Evolutionary conservation across 2,113 vertebrate genomes (phyloP), one percentile per base, ranked within the genome.

Genomic region (Epinephelus cyanopodus): DNA sequence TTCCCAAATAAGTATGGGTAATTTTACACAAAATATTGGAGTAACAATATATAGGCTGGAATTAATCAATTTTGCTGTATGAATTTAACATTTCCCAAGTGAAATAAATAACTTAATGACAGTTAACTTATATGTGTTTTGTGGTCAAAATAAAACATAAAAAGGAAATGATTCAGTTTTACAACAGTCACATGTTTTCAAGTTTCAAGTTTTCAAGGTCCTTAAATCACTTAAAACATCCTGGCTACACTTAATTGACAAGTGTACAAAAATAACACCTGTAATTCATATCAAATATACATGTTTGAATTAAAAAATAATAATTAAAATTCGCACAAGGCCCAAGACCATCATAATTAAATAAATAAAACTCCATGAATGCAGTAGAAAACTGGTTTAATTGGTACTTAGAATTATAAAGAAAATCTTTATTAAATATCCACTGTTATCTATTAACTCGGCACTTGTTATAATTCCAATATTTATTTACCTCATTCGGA

Each of bases 401-500:
- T 2, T 1, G 18, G 6, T n/a, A 50, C 42, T 27, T 14, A 21
- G 0, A 53, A 14, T 39, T 0, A n/a, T 75, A 6, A 18, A 19
- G 4, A 25, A 8, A 39, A 42, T 53, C 14, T 14, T 53, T 13
- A 39, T 33, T 63, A 52, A 45, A 37, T 52, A 15, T 27, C 5
- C 21, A 10, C 19, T 29, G 0, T 60, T 14, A 13, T 72, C 5
- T 21, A 45, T 15, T 61, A 29, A n/a, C 27, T 72, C 1, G 4
- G 29, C 29, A 29, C 29, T 45, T 17, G 48, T 27, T 23, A 42
- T 25, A 12, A 37, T 52, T n/a, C n/a, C n/a, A n/a, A n/a, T n/a
- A n/a, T 53, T 27, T 4, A 45, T 53, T 29, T 21, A 12, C 4
- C 4, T 18, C 10, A 29, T 0, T 63, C 78, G 91, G 92, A 93